These are phyloP conservation scores for Oscheius sp. DNA, from an alignment of 1,140 invertebrate genomes.

Conservation along the genomic window DNA sequence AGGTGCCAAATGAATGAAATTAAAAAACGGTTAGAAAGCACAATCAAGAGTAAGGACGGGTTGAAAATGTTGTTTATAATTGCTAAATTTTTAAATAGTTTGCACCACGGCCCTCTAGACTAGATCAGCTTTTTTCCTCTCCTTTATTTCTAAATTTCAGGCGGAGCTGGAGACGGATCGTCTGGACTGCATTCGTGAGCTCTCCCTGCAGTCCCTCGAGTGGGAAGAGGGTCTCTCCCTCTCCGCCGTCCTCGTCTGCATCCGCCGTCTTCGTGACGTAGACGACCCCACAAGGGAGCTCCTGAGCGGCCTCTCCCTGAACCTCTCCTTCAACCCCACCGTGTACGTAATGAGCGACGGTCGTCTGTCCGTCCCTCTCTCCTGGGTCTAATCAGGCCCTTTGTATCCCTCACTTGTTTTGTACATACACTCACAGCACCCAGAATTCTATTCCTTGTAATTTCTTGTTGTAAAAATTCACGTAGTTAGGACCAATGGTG, in stretches of 20 bases:
- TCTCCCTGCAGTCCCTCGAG: slow-evolving; percentile 15
- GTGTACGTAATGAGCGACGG: slow-evolving; percentile 22
- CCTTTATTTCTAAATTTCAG: neutral
- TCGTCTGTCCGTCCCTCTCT: slow-evolving; percentile 8
- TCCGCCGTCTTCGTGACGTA: slow-evolving; percentile 1
- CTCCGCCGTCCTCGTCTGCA: slow-evolving; percentile 5
- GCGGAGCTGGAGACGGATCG: slow-evolving; percentile 25
- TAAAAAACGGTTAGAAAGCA: too few species aligned
- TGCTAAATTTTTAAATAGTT: too few species aligned
- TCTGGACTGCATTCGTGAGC: slow-evolving; percentile 5
- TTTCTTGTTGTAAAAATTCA: too few species aligned
- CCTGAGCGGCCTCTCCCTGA: slow-evolving; percentile 14
- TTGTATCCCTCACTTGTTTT: too few species aligned
- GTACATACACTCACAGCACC: too few species aligned
- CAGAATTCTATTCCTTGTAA: too few species aligned
- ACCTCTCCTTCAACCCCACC: slow-evolving; percentile 16
- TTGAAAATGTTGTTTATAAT: too few species aligned
- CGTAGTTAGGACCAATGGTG: too few species aligned
- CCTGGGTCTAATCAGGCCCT: slow-evolving; percentile 9
- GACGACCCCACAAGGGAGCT: neutral
- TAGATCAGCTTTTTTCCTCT: too few species aligned
- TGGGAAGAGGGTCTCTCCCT: slow-evolving; percentile 23
- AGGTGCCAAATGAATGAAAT: too few species aligned
- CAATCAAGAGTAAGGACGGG: too few species aligned
- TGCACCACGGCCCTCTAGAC: too few species aligned